These are phyloP conservation scores for Tychaedon coryphoeus DNA, from an alignment of 2,113 vertebrate genomes.

Conservation along the genomic window DNA sequence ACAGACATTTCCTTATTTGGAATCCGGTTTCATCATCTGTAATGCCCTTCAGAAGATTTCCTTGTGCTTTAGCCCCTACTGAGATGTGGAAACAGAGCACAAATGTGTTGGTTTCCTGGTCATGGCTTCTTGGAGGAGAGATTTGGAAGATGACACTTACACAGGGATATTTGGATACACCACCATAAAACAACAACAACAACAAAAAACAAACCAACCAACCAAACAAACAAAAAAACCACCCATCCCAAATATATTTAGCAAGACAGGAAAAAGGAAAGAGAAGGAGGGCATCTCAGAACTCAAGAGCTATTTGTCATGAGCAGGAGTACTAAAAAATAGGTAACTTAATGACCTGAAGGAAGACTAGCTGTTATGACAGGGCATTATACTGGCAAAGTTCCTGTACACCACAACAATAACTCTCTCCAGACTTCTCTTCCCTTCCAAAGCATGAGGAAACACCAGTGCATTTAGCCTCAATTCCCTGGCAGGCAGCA, in stretches of 20 bases:
- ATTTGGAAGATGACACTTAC: neutral
- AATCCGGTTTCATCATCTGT: neutral
- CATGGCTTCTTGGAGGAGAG: neutral
- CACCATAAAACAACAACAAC: neutral
- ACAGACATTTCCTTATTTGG: neutral
- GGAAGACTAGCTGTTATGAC: neutral
- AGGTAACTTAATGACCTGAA: slow-evolving; percentile 23
- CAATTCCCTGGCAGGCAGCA: neutral
- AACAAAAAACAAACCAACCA: no score
- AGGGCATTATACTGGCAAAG: neutral
- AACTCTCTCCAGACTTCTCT: slow-evolving; percentile 13
- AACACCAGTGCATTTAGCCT: neutral
- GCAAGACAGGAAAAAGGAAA: neutral
- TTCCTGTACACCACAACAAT: neutral
- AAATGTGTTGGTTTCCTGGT: neutral
- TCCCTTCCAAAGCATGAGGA: slow-evolving; percentile 31
- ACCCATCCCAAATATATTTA: neutral
- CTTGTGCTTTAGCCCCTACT: neutral
- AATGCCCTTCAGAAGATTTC: neutral
- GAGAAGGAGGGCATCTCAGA: neutral
- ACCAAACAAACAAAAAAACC: neutral
- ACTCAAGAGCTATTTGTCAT: neutral
- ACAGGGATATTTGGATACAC: neutral
- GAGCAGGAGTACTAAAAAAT: neutral
- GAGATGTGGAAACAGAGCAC: neutral